phyloP scores from a whole-genome alignment of 1,140 invertebrate genomes.

The Drosophila ironensis region DNA sequence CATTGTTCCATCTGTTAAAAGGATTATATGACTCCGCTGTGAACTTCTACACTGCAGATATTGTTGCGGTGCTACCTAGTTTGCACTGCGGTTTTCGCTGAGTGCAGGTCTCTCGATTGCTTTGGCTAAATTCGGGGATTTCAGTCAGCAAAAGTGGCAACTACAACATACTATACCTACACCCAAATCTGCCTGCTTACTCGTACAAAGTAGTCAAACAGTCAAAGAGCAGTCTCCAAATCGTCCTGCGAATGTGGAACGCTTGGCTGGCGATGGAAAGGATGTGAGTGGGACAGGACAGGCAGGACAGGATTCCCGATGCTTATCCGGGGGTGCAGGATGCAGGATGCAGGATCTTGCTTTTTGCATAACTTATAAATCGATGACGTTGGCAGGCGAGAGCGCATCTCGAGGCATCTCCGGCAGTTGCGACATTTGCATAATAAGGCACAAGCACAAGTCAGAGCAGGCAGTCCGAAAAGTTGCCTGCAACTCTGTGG shows the following conservation, averaged over 20 bases:
- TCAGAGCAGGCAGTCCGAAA: constrained; percentile 35
- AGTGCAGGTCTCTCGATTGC: constrained; percentile 27
- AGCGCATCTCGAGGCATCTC: constrained; percentile 30
- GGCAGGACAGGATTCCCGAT: no score
- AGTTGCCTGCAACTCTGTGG: constrained; percentile 48
- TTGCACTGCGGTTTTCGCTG: neutral
- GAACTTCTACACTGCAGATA: no score
- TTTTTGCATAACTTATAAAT: constrained; percentile 78
- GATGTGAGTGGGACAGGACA: neutral
- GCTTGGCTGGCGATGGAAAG: constrained; percentile 9
- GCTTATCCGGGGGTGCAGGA: neutral
- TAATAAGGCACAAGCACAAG: constrained; percentile 74
- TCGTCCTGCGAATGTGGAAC: constrained; percentile 17
- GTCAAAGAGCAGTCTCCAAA: no score
- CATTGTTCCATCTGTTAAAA: no score
- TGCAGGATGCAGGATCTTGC: constrained; percentile 15
- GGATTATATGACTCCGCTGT: no score
- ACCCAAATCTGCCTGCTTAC: constrained; percentile 66
- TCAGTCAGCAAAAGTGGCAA: constrained; percentile 57
- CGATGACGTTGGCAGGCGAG: constrained; percentile 72
- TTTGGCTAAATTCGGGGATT: constrained; percentile 56
- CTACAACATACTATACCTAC: constrained; percentile 58
- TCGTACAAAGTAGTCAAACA: constrained; percentile 72
- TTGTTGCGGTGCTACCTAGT: no score
- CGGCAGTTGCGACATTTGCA: constrained; percentile 52